Conservation (phyloP, 35 echinoderm and acorn worm genomes). For the Lytechinus variegatus region DNA sequence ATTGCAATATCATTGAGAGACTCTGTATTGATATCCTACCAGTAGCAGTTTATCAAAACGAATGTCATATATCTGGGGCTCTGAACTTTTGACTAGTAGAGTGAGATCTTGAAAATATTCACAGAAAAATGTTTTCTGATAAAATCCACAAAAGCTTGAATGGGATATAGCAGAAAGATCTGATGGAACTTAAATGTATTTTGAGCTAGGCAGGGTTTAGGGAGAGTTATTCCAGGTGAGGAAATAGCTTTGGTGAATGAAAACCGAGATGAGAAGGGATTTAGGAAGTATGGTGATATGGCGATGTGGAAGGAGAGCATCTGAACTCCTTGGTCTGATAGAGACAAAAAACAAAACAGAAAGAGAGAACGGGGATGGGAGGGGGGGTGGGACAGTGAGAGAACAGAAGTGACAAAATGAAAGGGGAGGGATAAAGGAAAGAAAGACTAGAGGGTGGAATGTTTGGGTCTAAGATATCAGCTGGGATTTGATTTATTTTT, state of each 20-base stretch:
- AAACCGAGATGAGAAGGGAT: slow-evolving; percentile 8
- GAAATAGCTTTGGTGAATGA: background rate
- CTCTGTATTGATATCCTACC: background rate
- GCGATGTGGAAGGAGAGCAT: background rate
- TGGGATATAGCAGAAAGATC: background rate
- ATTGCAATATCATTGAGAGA: too few species aligned
- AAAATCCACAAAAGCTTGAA: background rate
- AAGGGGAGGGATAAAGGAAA: background rate
- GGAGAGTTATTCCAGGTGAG: background rate
- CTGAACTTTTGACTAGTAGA: background rate
- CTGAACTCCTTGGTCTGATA: background rate
- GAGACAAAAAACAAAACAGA: background rate
- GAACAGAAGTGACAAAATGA: background rate
- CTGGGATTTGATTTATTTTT: background rate
- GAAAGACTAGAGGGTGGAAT: background rate
- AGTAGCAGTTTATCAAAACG: background rate
- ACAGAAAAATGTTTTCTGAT: background rate
- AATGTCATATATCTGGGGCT: background rate
- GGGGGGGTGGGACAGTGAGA: too few species aligned
- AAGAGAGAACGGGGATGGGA: background rate
- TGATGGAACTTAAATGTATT: background rate
- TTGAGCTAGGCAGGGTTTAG: background rate
- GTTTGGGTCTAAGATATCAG: background rate
- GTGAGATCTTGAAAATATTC: background rate
- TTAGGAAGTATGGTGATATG: background rate